Evolutionary conservation across 1,140 invertebrate species (phyloP), one percentile per base, ranked within the genome.

Genomic region (Hylaeus volcanicus): DNA sequence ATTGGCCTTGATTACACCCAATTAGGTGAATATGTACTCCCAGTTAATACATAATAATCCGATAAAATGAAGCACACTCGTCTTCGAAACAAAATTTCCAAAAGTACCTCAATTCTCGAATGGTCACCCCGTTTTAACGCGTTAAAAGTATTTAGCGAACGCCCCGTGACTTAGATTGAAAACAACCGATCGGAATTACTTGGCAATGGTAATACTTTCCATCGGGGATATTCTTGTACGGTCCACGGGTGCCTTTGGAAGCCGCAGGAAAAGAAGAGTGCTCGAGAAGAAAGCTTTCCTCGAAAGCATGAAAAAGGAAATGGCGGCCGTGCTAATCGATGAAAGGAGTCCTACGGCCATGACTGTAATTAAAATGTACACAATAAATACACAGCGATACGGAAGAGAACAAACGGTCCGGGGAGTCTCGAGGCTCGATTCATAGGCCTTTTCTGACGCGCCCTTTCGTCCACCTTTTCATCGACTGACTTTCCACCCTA

Each of bases 291-390:
- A 56, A 56, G 70, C 12, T 58, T 74, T 48, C 71, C 43, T 56
- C 39, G 43, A 5, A 9, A 79, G 53, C 77, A 48, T 26, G 41
- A 65, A 51, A 79, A 79, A 73, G 41, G 43, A 65, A 74, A 51
- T 74, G 70, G 77, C 69, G n/a, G 77, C 48, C 61, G 70, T 79
- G 1, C 66, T 73, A 71, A 74, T 79, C 77, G 60, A 79, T 79
- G 77, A 79, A 79, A 73, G 53, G 26, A 43, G 43, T 56, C 37
- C 63, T 45, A 55, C 78, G 14, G 45, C 61, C 72, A 55, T 37
- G 51, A 66, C 53, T 74, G 78, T 80, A 80, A 80, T 80, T 80
- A 80, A 80, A 80, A 80, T 80, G 75, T 75, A 68, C 78, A 74
- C 63, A 60, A 68, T 79, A 65, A 43, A 64, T 71, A 71, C 53